Evolutionary conservation across 2,888 invertebrate species (phyloP), one percentile per base, ranked within the genome.

Genomic region (Orthosia cruda): DNA sequence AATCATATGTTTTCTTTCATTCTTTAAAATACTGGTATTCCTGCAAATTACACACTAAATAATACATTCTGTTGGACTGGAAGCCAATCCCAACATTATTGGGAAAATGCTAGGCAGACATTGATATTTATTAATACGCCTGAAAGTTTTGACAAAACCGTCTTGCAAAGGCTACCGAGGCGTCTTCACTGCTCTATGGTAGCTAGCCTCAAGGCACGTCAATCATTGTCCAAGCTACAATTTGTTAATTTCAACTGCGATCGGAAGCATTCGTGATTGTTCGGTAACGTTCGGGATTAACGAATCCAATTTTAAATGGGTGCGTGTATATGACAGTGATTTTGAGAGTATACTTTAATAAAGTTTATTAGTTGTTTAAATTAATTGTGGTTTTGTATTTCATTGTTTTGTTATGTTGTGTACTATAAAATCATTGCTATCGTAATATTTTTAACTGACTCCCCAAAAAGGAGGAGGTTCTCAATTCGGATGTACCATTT

Each of bases 271-370:
- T 63, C 62, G 70, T 52, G 7, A 15, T 4, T 20, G 32, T 16
- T 77, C 64, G 49, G n/a, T 0, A 50, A 20, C 26, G 13, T 12
- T 79, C 64, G 26, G 54, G 13, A 62, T 16, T 20, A 62, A 68
- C 80, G 67, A 80, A 72, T 65, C 69, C 62, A 71, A 80, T 80
- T 80, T 61, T 57, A 77, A 80, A 80, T 80, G 59, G 40, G 12
- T 20, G 61, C 45, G 23, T 80, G 80, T 23, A 0, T 9, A 18
- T 64, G 80, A 67, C 80, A 80, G 68, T 68, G 80, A 80, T 80
- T 80, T 58, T 58, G 59, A 20, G 32, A 55, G 45, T 65, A 32
- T n/a, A 23, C 45, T 55, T 45, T 5, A 18, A 7, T 32, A 32
- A 40, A 71, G 40, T 71, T 66, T 79, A 59, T 26, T 59, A 18